Base-by-base conservation (phyloP, 1,140 invertebrate species). In the Mylabris phalerata region DNA sequence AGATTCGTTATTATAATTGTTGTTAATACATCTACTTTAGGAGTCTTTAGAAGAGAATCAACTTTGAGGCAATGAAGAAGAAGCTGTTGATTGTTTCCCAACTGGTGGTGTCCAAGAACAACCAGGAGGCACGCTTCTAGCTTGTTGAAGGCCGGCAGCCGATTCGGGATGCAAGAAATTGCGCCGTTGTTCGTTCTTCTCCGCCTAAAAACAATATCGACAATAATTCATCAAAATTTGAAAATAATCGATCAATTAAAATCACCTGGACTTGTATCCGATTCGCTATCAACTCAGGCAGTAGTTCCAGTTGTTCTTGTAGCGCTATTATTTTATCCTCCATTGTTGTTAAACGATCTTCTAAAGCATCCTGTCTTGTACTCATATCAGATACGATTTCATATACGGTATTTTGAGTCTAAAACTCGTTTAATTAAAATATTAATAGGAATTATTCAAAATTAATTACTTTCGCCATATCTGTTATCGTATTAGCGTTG, bases 401-500 rank as follows among this genome's bases (percentile, higher is more conserved):
- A 75, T 97, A 96, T 48, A 98, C 93, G 10, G 92, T 93, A 71
- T 93, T 95, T 81, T 98, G 95, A 49, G 93, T 96, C 95, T 98
- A 81, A 50, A 84, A 19, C 1, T 19, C 19, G 19, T 19, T 19
- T 19, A 19, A 86, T 64, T n/a, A 10, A 45, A 11, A 49, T 13
- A n/a, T n/a, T 7, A 10, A 42, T 42, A 42, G 4, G 11, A 42
- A 42, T 42, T 42, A 7, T 10, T 42, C 41, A 42, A 42, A 3
- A n/a, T 42, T 10, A 9, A 25, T 82, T 88, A 98, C 97, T 88
- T 99, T 99, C 68, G 96, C 95, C 92, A 99, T 98, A 76, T 99
- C 97, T 50, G 96, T 98, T 74, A 99, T 92, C 49, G 96, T 98
- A 73, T 97, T 98, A 65, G 95, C 93, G 75, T 98, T 98, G 76